Evolutionary conservation across 2,888 invertebrate genomes (phyloP), one percentile per base, ranked within the genome.

Genomic region (Tinea trinotella): DNA sequence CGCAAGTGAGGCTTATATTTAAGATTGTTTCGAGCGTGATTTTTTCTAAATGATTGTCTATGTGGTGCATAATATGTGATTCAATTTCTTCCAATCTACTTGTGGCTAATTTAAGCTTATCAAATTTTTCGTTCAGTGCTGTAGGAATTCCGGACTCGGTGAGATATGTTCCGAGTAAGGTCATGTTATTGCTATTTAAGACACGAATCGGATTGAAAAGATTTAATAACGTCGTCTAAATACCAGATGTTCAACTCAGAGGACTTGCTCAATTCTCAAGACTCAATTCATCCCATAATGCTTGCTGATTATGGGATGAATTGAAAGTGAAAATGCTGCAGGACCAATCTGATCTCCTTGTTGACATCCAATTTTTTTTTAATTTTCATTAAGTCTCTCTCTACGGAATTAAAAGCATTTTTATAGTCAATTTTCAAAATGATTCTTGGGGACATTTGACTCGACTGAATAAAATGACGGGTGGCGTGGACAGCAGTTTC

Each of bases 191-290:
- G 15, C 40, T 40, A 24, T 24, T 24, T n/a, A 40, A 12, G 40
- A 40, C 40, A 13, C 15, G 40, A 40, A 40, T 40, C n/a, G 18
- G 12, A 48, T n/a, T n/a, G n/a, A n/a, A n/a, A n/a, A n/a, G n/a
- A n/a, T n/a, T n/a, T n/a, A n/a, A n/a, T n/a, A n/a, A 13, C 48
- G 17, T 48, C 13, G 12, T 48, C 48, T 48, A 48, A 19, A 19
- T 48, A 48, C 48, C 48, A 48, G 48, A 48, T 17, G 36, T 36
- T 48, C 19, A 48, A 48, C 12, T 10, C 48, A 48, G 48, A 15
- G 5, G 48, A 19, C 48, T 48, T 48, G 48, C 48, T 48, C 6
- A 48, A 17, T 48, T n/a, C n/a, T n/a, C n/a, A n/a, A n/a, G n/a
- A n/a, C n/a, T n/a, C n/a, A n/a, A n/a, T n/a, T n/a, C n/a, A n/a